Base-by-base conservation (phyloP, 2,888 invertebrate genomes). In the Panorpa germanica region DNA sequence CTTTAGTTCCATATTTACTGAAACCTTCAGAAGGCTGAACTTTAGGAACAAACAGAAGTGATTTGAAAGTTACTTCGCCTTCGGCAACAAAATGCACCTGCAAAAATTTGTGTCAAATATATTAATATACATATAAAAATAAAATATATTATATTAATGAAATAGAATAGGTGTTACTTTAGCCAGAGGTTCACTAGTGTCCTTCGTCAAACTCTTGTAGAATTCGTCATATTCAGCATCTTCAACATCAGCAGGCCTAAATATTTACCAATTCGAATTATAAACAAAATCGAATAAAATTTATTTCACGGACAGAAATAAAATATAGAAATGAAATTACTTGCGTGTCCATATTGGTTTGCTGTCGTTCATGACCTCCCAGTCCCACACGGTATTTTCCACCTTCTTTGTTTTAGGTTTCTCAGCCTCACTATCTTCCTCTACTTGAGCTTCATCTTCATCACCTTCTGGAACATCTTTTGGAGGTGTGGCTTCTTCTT, bases 271-370 rank as follows among this genome's bases (percentile, higher is more conserved):
- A n/a, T n/a, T n/a, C n/a, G n/a, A n/a, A n/a, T n/a, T n/a, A n/a
- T n/a, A n/a, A n/a, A n/a, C n/a, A n/a, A n/a, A n/a, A n/a, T 12
- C 16, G n/a, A 32, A 31, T 20, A 13, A 29, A 22, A 22, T 22
- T 11, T 18, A 7, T 20, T 22, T 26, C 10, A 6, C 11, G 10
- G n/a, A 5, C 10, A 20, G 8, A 8, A 9, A 8, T 20, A 20
- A 9, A 9, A 9, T 20, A 9, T n/a, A 5, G 2, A 5, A 15
- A 16, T 4, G 6, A 15, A 40, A 45, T 44, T 57, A 70, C 65
- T 95, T 96, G 45, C 91, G 65, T 13, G 93, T 93, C 98, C 98
- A 98, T 50, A 99, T 86, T 11, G 98, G 98, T 60, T 98, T 98
- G 49, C 85, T 82, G 49, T 88, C 85, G 54, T 98, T 98, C 49